Evolutionary conservation across 2,797 vertebrate genomes (phyloP), one percentile per base, ranked within the genome.

Genomic region (Anguilla megastoma): DNA sequence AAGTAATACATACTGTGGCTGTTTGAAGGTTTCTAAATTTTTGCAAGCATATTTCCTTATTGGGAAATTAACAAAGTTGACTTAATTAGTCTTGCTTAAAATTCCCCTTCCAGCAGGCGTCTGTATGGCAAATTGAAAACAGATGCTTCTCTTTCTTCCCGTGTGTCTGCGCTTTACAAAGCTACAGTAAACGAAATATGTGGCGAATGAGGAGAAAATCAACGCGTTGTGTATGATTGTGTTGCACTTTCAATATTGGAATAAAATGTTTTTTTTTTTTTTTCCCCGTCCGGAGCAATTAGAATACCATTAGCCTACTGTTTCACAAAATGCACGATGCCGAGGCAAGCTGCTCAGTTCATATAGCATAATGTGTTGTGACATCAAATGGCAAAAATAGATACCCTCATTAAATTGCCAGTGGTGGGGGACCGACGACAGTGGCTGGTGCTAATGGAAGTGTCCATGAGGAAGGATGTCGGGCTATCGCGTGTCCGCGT

Each of bases 51-150:
- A 85, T 86, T 63, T 21, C 56, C 18, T 45, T 69, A 60, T n/a
- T 80, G n/a, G 36, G 48, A 63, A 58, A 52, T 54, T 76, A 93
- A 89, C 90, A 94, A 94, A 94, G 93, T 95, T 94, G 87, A 92
- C 88, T 89, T 89, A 91, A 93, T 87, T 86, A 85, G 87, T 36
- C 4, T 79, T 41, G 74, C 12, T 10, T 12, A 79, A 86, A 90
- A 74, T 90, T 90, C 90, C 92, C 93, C 94, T 93, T 93, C 93
- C 90, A 82, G 89, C 88, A 91, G 54, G 58, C 86, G 83, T 69
- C 87, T 58, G 74, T 66, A 85, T 86, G 76, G 91, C 54, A 89
- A 89, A 93, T 92, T 86, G 82, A 87, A 89, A 89, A 89, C 90
- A 92, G 89, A 92, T 92, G 90, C 52, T 58, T 87, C 56, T 87